Evolutionary conservation across 2,888 invertebrate genomes (phyloP), one percentile per base, ranked within the genome.

Genomic region (Meliscaeva auricollis): DNA sequence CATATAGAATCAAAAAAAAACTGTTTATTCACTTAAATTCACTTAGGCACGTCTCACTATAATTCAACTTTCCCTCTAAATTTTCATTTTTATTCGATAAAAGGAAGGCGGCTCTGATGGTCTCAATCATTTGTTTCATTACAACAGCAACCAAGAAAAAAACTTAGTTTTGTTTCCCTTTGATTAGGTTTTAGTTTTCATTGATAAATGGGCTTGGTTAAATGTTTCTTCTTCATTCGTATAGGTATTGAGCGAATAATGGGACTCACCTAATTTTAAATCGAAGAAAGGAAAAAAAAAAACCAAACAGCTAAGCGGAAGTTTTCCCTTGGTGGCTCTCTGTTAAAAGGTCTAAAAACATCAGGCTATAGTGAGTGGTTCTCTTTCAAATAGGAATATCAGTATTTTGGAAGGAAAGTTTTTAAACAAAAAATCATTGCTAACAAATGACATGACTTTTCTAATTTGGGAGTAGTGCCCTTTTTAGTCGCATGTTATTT

Each of bases 301-400:
- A 66, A 75, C 56, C 56, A 66, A 66, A 75, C 56, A 50, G 79
- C 41, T 84, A 75, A 79, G 30, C 79, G 83, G 83, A 84, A 84
- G 83, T 70, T 79, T 84, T 69, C 79, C 83, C 83, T 84, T 84
- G 79, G 74, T 70, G 74, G 20, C 35, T 46, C 50, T 78, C 69
- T 26, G 4, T 64, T n/a, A n/a, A n/a, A 38, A 48, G 58, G 46
- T 30, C 5, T 11, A 46, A 35, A 26, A 26, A 60, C 3, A 32
- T n/a, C 35, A 7, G 5, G 6, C 3, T 20, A 11, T 54, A 32
- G 7, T 9, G 35, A 30, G 8, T 58, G 13, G 11, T 20, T 38
- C 38, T 15, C 20, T 38, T 9, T 38, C 38, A 58, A 58, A 58
- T 58, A 7, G 20, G 20, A 58, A n/a, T 20, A 17, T 32, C 11